Evolutionary conservation across 1,140 invertebrate species (phyloP).

Genomic region (Caenorhabditis inopinata): DNA sequence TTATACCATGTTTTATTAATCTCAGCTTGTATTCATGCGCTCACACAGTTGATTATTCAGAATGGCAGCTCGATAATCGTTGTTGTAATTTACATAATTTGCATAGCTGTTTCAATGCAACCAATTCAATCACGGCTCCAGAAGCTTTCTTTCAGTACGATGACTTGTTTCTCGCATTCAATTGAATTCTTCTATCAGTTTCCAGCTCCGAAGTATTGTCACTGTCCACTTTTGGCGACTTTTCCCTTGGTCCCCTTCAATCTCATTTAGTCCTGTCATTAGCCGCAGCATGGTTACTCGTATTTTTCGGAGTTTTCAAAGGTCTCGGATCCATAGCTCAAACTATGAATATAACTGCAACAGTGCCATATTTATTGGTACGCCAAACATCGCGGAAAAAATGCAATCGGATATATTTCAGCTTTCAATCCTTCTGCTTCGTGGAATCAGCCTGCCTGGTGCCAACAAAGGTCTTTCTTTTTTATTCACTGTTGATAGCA

Average conservation of each 20-base stretch:
- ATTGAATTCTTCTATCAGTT: too few relatives aligned
- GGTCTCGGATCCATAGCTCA: conserved; percentile 64
- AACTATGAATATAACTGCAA: conserved; percentile 60
- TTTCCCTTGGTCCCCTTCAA: conserved; percentile 51
- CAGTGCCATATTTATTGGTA: conserved; percentile 50
- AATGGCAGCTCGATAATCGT: conserved; percentile 55
- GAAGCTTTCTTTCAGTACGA: conserved; percentile 66
- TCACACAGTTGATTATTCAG: too few relatives aligned
- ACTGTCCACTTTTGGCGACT: conserved; percentile 52
- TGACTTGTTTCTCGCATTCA: too few relatives aligned
- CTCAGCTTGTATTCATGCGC: too few relatives aligned
- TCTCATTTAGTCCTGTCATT: conserved; percentile 53
- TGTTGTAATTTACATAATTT: conserved; percentile 57
- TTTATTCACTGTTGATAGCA: conserved; percentile 53
- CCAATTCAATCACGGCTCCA: conserved; percentile 55
- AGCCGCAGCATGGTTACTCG: conserved; percentile 61
- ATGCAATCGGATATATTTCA: conserved; percentile 38
- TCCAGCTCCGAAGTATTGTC: conserved; percentile 60
- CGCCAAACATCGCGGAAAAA: conserved; percentile 37
- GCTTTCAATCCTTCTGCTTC: conserved; percentile 59
- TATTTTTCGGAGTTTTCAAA: conserved; percentile 64
- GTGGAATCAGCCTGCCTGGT: conserved; percentile 57
- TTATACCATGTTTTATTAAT: too few relatives aligned
- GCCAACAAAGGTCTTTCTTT: conserved; percentile 53
- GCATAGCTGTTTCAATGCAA: conserved; percentile 47